These are phyloP conservation scores for Pipistrellus nathusii DNA, from an alignment of 2,797 vertebrate genomes.

Conservation along the genomic window DNA sequence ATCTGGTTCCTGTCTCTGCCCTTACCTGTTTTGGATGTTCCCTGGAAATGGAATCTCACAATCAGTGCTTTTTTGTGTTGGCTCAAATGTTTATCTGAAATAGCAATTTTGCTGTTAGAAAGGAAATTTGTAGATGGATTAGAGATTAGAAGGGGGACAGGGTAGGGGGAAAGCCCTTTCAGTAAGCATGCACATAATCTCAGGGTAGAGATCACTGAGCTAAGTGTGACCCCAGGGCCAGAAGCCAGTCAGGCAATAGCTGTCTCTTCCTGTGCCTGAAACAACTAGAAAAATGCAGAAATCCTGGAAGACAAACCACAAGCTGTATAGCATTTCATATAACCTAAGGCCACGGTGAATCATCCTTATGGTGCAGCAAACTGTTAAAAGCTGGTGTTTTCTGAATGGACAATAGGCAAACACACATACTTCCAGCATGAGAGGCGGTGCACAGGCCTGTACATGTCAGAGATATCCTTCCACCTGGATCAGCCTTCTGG, in stretches of 20 bases:
- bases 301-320: background rate
- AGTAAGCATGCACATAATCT: no score
- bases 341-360: background rate
- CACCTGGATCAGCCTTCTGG: no score
- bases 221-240: background rate
- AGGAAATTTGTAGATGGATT: background rate
- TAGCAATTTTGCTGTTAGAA: background rate
- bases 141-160: background rate
- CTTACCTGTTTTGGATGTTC: no score
- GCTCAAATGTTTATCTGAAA: no score
- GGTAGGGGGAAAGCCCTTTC: no score
- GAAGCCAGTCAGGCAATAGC: background rate
- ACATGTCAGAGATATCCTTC: no score
- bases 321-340: background rate
- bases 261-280: background rate
- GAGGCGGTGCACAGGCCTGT: no score
- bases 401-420: background rate
- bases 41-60: no score
- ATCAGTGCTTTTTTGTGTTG: no score
- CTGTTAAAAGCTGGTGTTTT: background rate
- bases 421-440: background rate
- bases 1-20: no score
- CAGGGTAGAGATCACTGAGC: no score
- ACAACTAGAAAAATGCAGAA: no score
- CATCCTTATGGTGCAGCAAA: background rate